Conservation (phyloP, 2,888 invertebrate species). For the Nomada fucata region DNA sequence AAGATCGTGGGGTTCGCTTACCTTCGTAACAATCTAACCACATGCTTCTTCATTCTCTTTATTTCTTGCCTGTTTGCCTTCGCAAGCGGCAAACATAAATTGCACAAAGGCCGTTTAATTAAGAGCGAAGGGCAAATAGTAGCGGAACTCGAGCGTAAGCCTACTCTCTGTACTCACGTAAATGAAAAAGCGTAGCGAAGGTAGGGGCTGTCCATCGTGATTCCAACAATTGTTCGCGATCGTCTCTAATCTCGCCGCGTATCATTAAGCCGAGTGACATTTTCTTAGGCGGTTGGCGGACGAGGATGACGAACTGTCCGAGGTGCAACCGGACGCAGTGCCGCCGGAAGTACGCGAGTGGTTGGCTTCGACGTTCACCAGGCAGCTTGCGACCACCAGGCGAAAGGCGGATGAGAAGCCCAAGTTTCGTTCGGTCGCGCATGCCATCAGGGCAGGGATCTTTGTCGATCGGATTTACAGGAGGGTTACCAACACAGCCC, state of each 20-base stretch:
- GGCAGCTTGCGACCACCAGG: constrained; percentile 92
- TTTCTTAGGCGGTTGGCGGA: constrained; percentile 90
- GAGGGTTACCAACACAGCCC: constrained; percentile 90
- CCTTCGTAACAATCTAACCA: not conserved
- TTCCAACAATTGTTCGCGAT: constrained; percentile 35
- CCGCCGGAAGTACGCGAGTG: constrained; percentile 98
- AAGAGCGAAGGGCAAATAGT: not conserved
- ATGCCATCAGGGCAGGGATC: constrained; percentile 97
- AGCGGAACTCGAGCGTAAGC: constrained; percentile 29
- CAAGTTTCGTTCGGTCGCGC: constrained; percentile 97
- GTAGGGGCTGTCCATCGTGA: constrained; percentile 52
- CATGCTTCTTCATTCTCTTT: not conserved
- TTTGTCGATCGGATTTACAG: constrained; percentile 98
- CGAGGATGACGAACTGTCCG: constrained; percentile 97
- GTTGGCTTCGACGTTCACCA: constrained; percentile 97
- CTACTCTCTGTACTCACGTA: constrained; percentile 10
- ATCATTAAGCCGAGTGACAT: constrained; percentile 30
- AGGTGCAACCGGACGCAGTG: constrained; percentile 98
- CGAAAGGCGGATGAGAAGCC: constrained; percentile 92
- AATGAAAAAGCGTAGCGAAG: constrained; percentile 35
- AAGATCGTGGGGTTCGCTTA: not conserved
- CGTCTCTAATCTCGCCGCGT: constrained; percentile 16
- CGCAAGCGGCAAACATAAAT: not conserved
- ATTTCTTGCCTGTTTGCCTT: not conserved
- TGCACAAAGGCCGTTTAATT: not conserved